Percentiles rank a stretch among this genome's conserved stretches.
Evolutionary conservation across 1,140 invertebrate species (phyloP).

Genomic region (Phymastichus coffea): DNA sequence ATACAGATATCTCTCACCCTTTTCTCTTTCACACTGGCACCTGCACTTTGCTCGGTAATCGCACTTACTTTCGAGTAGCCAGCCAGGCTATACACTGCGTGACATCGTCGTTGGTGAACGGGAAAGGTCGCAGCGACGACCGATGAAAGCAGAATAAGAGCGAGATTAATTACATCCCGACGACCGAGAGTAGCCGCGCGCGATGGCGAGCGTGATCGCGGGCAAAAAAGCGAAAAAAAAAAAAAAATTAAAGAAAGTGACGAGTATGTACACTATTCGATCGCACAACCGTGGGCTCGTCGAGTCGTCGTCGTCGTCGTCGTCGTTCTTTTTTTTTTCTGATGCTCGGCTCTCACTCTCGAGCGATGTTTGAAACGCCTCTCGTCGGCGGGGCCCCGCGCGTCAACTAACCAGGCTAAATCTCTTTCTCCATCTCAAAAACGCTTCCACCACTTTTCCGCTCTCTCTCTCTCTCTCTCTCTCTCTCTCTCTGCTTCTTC

Average conservation of each 20-base stretch:
- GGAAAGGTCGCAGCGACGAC: too few species aligned
- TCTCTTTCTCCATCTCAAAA: constrained; percentile 44
- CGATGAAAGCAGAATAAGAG: neutral
- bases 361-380: too few species aligned
- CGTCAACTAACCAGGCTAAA: constrained; percentile 57
- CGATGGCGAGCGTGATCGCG: neutral
- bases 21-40: too few species aligned
- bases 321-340: constrained; percentile 9
- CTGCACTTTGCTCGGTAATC: too few species aligned
- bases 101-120: constrained; percentile 23
- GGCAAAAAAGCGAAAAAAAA: neutral
- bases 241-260: constrained; percentile 33
- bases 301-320: neutral
- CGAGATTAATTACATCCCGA: neutral
- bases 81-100: constrained; percentile 18
- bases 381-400: constrained; percentile 56
- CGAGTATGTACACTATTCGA: constrained; percentile 22
- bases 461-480: too few species aligned
- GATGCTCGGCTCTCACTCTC: constrained; percentile 42
- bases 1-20: too few species aligned
- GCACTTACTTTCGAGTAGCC: constrained; percentile 25
- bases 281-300: too few species aligned
- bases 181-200: too few species aligned
- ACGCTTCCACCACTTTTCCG: constrained; percentile 36
- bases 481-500: constrained; percentile 17